Evolutionary conservation across 2,888 invertebrate species (phyloP).

Genomic region (Rhorus exstirpatorius): DNA sequence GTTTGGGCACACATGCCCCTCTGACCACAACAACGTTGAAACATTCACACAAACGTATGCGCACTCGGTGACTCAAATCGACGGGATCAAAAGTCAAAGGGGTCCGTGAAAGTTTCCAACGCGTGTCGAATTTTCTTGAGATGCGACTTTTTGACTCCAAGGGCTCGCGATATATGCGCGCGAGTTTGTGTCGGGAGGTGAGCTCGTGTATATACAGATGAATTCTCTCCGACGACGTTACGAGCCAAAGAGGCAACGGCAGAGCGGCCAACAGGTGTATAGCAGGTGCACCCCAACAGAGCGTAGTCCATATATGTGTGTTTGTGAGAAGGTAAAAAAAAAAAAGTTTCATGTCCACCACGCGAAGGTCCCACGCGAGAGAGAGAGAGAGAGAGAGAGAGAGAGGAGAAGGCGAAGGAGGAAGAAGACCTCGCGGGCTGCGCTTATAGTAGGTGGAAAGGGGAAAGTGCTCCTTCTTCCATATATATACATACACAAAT

Average conservation of each 20-base stretch:
- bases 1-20: constrained; percentile 12
- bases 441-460: constrained; percentile 59
- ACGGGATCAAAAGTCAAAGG: neutral
- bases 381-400: constrained; percentile 62
- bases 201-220: constrained; percentile 26
- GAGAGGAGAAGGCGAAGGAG: constrained; percentile 62
- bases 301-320: constrained; percentile 73
- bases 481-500: neutral
- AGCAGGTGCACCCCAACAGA: constrained; percentile 83
- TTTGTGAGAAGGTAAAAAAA: constrained; percentile 45
- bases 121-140: neutral
- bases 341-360: constrained; percentile 83
- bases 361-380: constrained; percentile 85
- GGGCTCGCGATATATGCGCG: neutral
- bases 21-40: neutral
- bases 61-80: neutral
- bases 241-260: constrained; percentile 78
- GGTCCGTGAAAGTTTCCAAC: neutral
- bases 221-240: constrained; percentile 61
- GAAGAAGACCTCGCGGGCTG: constrained; percentile 62
- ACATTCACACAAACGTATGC: constrained; percentile 15
- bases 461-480: constrained; percentile 64
- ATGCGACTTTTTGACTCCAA: constrained; percentile 17
- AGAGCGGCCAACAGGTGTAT: constrained; percentile 86
- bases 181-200: neutral